phyloP scores from a whole-genome alignment of 2,888 invertebrate genomes.

The Drosophila acutilabella region DNA sequence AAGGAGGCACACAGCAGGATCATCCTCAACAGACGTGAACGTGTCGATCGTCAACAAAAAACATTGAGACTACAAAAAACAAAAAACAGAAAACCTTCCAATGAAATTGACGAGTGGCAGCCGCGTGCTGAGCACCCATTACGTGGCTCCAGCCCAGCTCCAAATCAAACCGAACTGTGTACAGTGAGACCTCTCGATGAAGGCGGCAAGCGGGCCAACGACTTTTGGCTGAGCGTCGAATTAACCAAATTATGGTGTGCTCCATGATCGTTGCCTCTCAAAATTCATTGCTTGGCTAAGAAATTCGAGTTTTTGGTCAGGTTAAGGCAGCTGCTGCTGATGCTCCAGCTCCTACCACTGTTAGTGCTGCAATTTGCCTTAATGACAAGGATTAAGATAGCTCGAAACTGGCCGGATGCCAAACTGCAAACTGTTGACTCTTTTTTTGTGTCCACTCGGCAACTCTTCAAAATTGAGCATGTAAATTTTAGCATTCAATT shows the following conservation, averaged over 20 bases:
- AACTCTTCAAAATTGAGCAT: slow-evolving; percentile 64
- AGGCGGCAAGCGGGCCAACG: slow-evolving; percentile 27
- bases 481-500: slow-evolving; percentile 58
- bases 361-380: slow-evolving; percentile 70
- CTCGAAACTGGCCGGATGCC: slow-evolving; percentile 52
- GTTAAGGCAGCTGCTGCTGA: slow-evolving; percentile 23
- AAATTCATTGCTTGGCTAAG: slow-evolving; percentile 32
- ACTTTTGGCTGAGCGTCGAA: slow-evolving; percentile 76
- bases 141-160: slow-evolving; percentile 43
- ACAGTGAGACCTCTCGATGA: slow-evolving; percentile 4
- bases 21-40: slow-evolving; percentile 61
- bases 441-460: slow-evolving; percentile 64
- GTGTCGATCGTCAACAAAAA: slow-evolving; percentile 64
- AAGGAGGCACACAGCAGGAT: slow-evolving; percentile 37
- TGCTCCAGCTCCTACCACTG: too few relatives aligned
- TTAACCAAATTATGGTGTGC: slow-evolving; percentile 83
- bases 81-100: slow-evolving; percentile 12
- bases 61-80: neutral
- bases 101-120: slow-evolving; percentile 74
- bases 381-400: slow-evolving; percentile 73
- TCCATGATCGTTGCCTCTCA: slow-evolving; percentile 28
- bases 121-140: slow-evolving; percentile 71
- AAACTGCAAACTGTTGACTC: slow-evolving; percentile 72
- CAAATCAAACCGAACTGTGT: slow-evolving; percentile 22
- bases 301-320: slow-evolving; percentile 36